Evolutionary conservation across 2,113 vertebrate species (phyloP).

Genomic region (Corythornis vintsioides): DNA sequence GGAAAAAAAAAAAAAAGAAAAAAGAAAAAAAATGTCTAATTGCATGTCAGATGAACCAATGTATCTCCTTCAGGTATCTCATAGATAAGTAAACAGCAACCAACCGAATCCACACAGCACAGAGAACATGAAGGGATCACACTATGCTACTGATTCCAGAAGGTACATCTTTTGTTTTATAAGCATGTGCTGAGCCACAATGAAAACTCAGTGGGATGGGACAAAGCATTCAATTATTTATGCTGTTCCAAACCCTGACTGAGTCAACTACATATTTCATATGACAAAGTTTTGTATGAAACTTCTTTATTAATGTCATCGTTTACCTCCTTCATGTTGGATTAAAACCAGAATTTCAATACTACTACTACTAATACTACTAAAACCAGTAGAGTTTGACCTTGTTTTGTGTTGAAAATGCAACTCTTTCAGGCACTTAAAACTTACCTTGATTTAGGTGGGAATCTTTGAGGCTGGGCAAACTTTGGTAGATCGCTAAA

Average conservation of each 20-base stretch:
- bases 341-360: not conserved
- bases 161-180: not conserved
- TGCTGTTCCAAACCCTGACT: not conserved
- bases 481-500: not conserved
- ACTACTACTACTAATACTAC: not conserved
- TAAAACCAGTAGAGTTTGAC: not conserved
- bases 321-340: not conserved
- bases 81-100: not conserved
- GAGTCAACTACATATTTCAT: not conserved
- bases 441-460: not conserved
- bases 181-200: not conserved
- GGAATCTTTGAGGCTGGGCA: not conserved
- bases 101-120: not conserved
- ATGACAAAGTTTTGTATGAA: not conserved
- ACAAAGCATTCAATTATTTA: not conserved
- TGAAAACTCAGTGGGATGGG: not conserved
- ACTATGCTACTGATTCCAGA: not conserved
- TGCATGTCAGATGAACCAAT: not conserved
- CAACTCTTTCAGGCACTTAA: not conserved
- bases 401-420: not conserved
- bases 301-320: not conserved
- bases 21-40: not conserved
- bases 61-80: not conserved
- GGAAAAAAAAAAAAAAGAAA: no score
- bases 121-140: not conserved